Evolutionary conservation across 2,888 invertebrate species (phyloP), one percentile per base, ranked within the genome.

Genomic region (Lycia hirtaria): DNA sequence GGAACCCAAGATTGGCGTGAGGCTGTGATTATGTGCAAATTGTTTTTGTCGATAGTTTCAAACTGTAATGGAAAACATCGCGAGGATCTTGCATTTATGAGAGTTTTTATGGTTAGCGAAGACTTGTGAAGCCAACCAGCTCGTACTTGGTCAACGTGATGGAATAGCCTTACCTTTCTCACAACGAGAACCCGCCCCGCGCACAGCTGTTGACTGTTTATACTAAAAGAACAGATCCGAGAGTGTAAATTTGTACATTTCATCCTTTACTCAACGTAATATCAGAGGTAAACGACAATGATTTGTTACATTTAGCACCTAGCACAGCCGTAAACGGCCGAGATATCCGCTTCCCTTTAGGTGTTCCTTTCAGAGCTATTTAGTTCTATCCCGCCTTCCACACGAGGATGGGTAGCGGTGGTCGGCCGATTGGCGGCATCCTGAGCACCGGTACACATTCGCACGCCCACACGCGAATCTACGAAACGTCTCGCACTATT

Each of bases 401-500:
- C 48, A 7, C 57, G 33, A 9, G 37, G 48, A 10, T 12, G n/a
- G 44, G n/a, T 17, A 28, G 37, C 26, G 26, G 14, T 14, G 26
- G 26, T 19, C 37, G 50, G 41, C 20, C 50, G 60, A 70, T 67
- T 70, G 68, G 61, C 41, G 50, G 58, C 65, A 68, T 70, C 70
- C 70, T 68, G 68, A 58, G 20, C 33, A 14, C 32, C 58, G 61
- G 56, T 60, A 59, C 45, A 56, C 63, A 62, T 65, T 65, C 63
- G 64, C 65, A 65, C 70, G 64, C 68, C 66, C 61, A 68, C 70
- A 58, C 65, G 44, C 62, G 33, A 62, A 62, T 56, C 56, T 59
- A 62, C 60, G 50, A 64, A 65, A 62, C 56, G 48, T 53, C 10
- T 22, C 9, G 44, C 9, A 22, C 50, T n/a, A n/a, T n/a, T n/a